Percentiles rank a stretch among this genome's conserved stretches.
Evolutionary conservation across 2,797 vertebrate genomes (phyloP).

Genomic region (Stomatorhinus walkeri): DNA sequence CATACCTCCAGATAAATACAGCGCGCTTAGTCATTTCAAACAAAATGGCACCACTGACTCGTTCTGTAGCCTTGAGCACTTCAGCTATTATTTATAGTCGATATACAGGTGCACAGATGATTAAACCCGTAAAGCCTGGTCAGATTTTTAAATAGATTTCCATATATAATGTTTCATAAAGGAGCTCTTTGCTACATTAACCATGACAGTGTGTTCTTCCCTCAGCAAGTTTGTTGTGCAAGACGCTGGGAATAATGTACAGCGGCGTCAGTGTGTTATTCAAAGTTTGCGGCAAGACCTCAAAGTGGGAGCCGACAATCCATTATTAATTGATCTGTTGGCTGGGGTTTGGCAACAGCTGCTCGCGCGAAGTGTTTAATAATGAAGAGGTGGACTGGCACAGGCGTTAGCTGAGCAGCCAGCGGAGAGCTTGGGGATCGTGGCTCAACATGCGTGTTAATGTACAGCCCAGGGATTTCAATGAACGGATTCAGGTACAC

Average conservation of each 20-base stretch:
- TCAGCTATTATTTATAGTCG: background rate
- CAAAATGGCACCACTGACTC: background rate
- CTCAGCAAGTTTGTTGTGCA: background rate
- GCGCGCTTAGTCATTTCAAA: background rate
- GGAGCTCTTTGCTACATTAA: background rate
- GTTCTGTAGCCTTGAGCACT: background rate
- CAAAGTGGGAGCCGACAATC: slow-evolving; percentile 4
- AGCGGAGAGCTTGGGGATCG: background rate
- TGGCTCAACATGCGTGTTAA: background rate
- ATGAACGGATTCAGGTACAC: background rate
- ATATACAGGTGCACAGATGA: background rate
- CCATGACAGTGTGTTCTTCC: background rate
- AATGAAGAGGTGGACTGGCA: background rate
- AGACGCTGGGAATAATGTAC: background rate
- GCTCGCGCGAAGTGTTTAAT: slow-evolving; percentile 8
- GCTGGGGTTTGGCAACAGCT: slow-evolving; percentile 10
- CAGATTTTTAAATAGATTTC: background rate
- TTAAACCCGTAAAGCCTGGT: background rate
- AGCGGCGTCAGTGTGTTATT: background rate
- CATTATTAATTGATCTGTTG: slow-evolving; percentile 21
- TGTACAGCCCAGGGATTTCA: background rate
- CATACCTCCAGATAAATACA: background rate
- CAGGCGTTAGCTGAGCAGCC: background rate
- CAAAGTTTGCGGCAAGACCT: slow-evolving; percentile 7
- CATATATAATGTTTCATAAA: background rate